Base-by-base conservation (phyloP, 2,888 invertebrate species). In the Euzophera pinguis region DNA sequence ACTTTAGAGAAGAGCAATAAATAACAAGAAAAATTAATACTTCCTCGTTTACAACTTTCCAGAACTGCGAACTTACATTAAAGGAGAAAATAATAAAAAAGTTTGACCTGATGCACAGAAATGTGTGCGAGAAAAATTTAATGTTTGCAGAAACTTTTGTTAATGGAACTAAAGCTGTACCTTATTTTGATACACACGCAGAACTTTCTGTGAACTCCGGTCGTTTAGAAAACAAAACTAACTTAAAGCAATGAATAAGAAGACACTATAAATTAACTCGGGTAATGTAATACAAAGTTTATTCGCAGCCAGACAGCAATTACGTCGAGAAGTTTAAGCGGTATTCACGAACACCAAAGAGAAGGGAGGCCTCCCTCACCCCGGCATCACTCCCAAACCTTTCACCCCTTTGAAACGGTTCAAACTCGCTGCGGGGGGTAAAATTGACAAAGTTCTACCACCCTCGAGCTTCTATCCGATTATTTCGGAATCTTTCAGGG, bases 251-350 rank as follows among this genome's bases (percentile, higher is more conserved):
- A 83, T 84, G 83, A 85, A 83, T 84, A 85, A 83, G 81, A 83
- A 84, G 81, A 77, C 69, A 82, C 81, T 81, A 87, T 85, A 88
- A 87, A 88, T 87, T 83, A 87, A 84, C 74, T 83, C 73, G 75
- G 75, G 80, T 88, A 87, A 85, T 84, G 85, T 86, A 81, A 87
- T 84, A 87, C 85, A 86, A 87, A 85, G 81, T 88, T 89, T 84
- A 87, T 81, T 86, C 81, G 69, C 71, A 84, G 82, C 81, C 84
- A 86, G 85, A 87, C 87, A 85, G 85, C 84, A 90, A 89, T 89
- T 88, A 87, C 79, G 80, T 67, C 67, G 75, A 76, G 77, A 89
- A 88, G 77, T 89, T 87, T 76, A 81, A 84, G 80, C 83, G 79
- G 84, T 81, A 83, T 88, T 89, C 87, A 81, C 78, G 77, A 85